Evolutionary conservation across 2,113 vertebrate species (phyloP), one percentile per base, ranked within the genome.

Genomic region (Struthio camelus): DNA sequence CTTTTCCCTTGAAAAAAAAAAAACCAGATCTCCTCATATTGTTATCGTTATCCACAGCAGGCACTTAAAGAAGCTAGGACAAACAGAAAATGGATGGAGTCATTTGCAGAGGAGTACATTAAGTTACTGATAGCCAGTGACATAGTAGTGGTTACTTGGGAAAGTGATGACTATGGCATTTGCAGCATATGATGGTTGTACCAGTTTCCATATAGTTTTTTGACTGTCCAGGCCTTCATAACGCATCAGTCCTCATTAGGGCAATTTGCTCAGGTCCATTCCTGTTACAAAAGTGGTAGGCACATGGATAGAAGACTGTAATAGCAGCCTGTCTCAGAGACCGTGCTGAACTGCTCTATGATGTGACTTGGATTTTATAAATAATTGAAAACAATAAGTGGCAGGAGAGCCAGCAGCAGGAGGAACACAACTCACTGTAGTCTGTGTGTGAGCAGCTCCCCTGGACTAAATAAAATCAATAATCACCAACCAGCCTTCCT

Each of bases 301-400:
- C 86, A 80, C 65, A 81, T 27, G 87, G 84, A 80, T 61, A 32
- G 36, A 85, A 75, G 77, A 56, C 86, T 85, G 84, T 92, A 93
- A 96, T 79, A 96, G 62, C 67, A 94, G 80, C 38, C 72, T 89
- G 88, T 76, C 70, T 93, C 81, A 53, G 76, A 88, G 80, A 64
- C 73, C 10, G 3, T 80, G 80, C 61, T 96, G 94, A 96, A 81
- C 73, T 78, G 34, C 38, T 93, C 73, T 87, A 32, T 95, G 95
- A 95, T 96, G 96, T 94, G 84, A 78, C 90, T 94, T 96, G 90
- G 87, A 83, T 97, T 97, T 96, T 94, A 91, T 95, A 97, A 97
- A 97, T 97, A 97, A 97, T 96, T 97, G 95, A 95, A 96, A 92
- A 95, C 91, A 95, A 87, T 91, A 95, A 96, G 85, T 96, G 92